Evolutionary conservation across 2,113 vertebrate species (phyloP).

Genomic region (Pluvianellus socialis): DNA sequence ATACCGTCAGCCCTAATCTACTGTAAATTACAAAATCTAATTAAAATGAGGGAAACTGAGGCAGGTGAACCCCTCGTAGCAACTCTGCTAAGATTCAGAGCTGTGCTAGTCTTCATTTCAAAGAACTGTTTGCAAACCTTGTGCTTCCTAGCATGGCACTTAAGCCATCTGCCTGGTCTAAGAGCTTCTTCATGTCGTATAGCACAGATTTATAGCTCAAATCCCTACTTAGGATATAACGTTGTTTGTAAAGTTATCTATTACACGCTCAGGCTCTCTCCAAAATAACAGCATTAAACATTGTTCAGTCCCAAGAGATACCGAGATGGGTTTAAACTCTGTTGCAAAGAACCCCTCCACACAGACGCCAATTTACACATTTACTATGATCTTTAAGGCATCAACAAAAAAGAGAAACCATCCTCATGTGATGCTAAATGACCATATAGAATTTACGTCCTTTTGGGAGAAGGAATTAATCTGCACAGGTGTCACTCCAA

Average conservation of each 20-base stretch:
- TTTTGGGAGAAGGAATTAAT: neutral
- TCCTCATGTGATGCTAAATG: neutral
- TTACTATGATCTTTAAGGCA: accelerated
- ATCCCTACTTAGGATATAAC: neutral
- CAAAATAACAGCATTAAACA: neutral
- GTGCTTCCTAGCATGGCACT: neutral
- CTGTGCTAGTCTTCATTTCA: neutral
- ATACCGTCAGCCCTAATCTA: neutral
- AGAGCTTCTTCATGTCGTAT: neutral
- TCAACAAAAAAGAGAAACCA: neutral
- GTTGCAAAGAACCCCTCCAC: neutral
- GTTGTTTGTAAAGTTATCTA: neutral
- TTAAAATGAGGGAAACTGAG: neutral
- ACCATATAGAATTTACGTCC: neutral
- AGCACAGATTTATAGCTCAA: neutral
- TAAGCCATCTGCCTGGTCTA: neutral
- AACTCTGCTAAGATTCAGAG: neutral
- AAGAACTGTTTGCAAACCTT: neutral
- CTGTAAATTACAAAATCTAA: neutral
- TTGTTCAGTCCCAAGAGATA: neutral
- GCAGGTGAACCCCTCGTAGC: neutral
- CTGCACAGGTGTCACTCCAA: neutral
- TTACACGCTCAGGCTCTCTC: neutral
- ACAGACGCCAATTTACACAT: neutral
- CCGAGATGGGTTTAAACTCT: neutral